phyloP scores from a whole-genome alignment of 1,140 invertebrate species.

The Hyles euphorbiae region DNA sequence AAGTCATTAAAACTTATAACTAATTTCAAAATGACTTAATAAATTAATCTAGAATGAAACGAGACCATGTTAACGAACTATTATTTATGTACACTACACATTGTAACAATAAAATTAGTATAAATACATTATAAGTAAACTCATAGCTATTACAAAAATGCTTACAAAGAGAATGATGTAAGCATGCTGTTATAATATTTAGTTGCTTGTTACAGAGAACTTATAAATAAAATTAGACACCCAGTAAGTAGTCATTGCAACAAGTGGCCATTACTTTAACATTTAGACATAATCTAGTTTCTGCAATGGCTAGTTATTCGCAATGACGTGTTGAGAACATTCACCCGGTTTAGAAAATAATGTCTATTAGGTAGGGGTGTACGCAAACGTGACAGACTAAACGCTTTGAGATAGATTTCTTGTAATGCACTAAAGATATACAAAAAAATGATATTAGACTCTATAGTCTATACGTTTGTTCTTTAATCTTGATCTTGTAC shows the following conservation, averaged over 20 bases:
- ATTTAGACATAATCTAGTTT: not conserved
- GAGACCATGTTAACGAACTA: slow-evolving; percentile 3
- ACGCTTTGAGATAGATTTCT: too few species aligned
- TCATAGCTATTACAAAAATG: not conserved
- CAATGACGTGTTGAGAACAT: slow-evolving; percentile 35
- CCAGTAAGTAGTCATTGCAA: slow-evolving; percentile 30
- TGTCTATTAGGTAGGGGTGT: too few species aligned
- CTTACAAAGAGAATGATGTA: too few species aligned
- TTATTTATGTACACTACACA: slow-evolving; percentile 12
- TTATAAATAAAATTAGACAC: not conserved
- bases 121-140: slow-evolving; percentile 13
- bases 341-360: slow-evolving; percentile 22
- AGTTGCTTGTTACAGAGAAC: not conserved
- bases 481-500: slow-evolving; percentile 9
- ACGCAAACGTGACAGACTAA: too few species aligned
- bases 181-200: not conserved
- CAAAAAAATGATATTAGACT: too few species aligned
- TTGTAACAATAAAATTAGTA: slow-evolving; percentile 24
- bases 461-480: too few species aligned
- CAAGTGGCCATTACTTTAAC: slow-evolving; percentile 40
- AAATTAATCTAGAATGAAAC: not conserved
- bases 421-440: too few species aligned
- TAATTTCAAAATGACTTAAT: too few species aligned
- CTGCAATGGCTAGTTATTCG: slow-evolving; percentile 60
- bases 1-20: too few species aligned